Evolutionary conservation across 2,888 invertebrate genomes (phyloP).

Genomic region (Scrobipalpa atriplicella): DNA sequence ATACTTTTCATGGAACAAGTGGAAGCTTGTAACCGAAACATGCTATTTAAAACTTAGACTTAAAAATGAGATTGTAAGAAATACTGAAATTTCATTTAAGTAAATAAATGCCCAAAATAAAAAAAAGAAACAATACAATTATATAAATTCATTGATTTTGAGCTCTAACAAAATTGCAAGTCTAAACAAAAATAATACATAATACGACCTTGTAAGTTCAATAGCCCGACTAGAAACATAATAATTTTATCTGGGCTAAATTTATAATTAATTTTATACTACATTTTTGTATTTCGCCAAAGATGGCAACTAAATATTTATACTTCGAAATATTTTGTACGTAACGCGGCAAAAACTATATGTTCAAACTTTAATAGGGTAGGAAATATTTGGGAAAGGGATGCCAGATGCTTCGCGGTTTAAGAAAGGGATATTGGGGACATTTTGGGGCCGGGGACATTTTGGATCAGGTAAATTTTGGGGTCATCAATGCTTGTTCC

Average conservation of each 20-base stretch:
- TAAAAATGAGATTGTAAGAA: conserved; percentile 5
- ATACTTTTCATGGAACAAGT: conserved; percentile 5
- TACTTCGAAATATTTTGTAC: conserved; percentile 1
- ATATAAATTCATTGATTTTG: neutral
- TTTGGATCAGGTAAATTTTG: too few species aligned
- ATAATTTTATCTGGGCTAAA: conserved; percentile 8
- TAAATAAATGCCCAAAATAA: neutral
- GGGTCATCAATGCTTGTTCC: too few species aligned
- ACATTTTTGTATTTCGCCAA: neutral
- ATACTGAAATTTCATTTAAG: neutral
- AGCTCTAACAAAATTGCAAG: neutral
- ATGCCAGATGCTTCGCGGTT: too few species aligned
- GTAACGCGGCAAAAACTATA: neutral
- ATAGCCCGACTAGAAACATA: conserved; percentile 17
- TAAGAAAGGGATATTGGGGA: too few species aligned
- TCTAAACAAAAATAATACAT: neutral
- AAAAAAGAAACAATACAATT: neutral
- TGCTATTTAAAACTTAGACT: neutral
- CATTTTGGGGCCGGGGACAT: too few species aligned
- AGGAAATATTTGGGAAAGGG: neutral
- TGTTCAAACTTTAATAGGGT: neutral
- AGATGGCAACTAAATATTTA: neutral
- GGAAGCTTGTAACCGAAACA: neutral
- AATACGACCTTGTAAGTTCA: neutral
- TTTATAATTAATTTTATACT: neutral